Conservation (phyloP, 2,888 invertebrate genomes). For the Homarus gammarus region DNA sequence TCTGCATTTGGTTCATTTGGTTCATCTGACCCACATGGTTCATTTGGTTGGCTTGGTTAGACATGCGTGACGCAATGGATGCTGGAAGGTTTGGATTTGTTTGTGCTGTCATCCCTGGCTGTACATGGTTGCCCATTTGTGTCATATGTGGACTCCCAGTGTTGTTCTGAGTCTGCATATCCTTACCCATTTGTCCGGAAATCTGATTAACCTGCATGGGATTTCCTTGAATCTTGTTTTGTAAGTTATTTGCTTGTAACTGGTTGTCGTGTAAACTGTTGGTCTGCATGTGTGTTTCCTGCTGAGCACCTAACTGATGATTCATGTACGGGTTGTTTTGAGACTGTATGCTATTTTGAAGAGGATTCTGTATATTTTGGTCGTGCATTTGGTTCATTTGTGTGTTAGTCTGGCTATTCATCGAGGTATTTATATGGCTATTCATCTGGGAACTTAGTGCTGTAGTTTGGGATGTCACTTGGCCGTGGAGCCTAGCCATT, state of each 20-base stretch:
- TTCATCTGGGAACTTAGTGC: constrained; percentile 44
- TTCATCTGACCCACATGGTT: constrained; percentile 67
- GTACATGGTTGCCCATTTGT: constrained; percentile 60
- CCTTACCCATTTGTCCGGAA: constrained; percentile 51
- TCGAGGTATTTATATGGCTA: constrained; percentile 35
- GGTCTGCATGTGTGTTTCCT: constrained; percentile 25
- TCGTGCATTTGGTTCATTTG: constrained; percentile 48
- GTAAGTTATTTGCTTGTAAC: constrained; percentile 15
- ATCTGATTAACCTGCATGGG: constrained; percentile 54
- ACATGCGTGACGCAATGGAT: constrained; percentile 34
- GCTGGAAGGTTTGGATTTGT: constrained; percentile 24
- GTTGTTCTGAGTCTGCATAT: constrained; percentile 42
- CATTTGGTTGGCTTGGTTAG: constrained; percentile 51
- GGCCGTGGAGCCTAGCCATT: constrained; percentile 42
- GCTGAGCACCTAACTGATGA: constrained; percentile 26
- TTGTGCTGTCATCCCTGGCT: constrained; percentile 48
- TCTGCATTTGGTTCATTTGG: constrained; percentile 69
- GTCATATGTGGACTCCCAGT: constrained; percentile 21
- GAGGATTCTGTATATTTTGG: constrained; percentile 30
- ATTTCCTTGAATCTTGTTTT: constrained; percentile 56
- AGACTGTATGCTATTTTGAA: constrained; percentile 33
- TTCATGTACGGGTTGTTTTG: constrained; percentile 44
- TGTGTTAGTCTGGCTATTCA: constrained; percentile 50
- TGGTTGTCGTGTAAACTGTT: constrained; percentile 14
- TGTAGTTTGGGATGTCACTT: constrained; percentile 12